Evolutionary conservation across 1,140 invertebrate species (phyloP), one percentile per base, ranked within the genome.

Genomic region (Scaptomyza montana): DNA sequence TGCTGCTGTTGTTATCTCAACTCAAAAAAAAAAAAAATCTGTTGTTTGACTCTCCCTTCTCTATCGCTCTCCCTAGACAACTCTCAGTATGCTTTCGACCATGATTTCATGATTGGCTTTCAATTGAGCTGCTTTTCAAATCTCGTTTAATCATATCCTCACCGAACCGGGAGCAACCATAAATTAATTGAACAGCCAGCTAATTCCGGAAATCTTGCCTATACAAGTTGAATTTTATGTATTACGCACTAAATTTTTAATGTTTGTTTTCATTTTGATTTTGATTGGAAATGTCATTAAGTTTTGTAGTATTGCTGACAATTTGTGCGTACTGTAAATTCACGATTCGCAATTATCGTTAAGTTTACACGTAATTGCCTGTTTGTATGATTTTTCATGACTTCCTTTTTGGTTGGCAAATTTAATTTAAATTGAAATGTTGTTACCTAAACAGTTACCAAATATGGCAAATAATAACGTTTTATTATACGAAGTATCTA

Each of bases 1-100:
- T 66, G 45, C 45, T 72, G 59, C 41, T 69, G 59, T 46, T 70
- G 43, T 65, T 74, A 80, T 80, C 74, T 72, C 63, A 45, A 72
- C 77, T 16, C 16, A 16, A 16, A 16, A 16, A 85, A 80, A 16
- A 85, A 80, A 70, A 80, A 86, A 65, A 80, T 63, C 7, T 50
- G 50, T 62, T 63, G 66, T n/a, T 21, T 13, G 28, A 10, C 55
- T 64, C 39, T 33, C 30, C 30, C 30, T 30, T 16, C 30, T 30
- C 30, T 36, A 33, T 36, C 33, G 30, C 30, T 33, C 33, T 36
- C 33, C 7, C 7, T 36, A 2, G 8, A 36, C 33, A 36, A 36
- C 33, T 36, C 33, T 9, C 56, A 64, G 49, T 55, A 76, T 8
- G 68, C 61, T 59, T 66, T 72, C 39, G 65, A 65, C 54, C 60